phyloP scores from a whole-genome alignment of 2,113 vertebrate genomes.

The Hippolais icterina region DNA sequence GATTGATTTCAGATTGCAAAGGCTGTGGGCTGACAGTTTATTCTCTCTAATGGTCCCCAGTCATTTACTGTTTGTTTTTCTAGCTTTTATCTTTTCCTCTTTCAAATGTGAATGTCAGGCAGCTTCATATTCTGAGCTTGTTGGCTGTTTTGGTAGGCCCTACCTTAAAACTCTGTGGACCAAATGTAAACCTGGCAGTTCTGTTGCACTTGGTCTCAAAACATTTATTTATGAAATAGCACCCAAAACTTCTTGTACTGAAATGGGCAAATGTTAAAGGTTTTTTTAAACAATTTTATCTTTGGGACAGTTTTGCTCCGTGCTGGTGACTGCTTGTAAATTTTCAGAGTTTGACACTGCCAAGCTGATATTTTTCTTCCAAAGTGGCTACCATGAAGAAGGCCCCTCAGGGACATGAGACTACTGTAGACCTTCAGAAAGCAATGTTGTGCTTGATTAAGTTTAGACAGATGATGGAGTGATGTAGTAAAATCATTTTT shows the following conservation, averaged over 20 bases:
- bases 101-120: neutral
- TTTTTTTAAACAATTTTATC: neutral
- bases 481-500: slow-evolving; percentile 69
- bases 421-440: slow-evolving; percentile 47
- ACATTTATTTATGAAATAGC: neutral
- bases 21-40: neutral
- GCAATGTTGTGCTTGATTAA: slow-evolving; percentile 67
- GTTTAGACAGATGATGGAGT: slow-evolving; percentile 67
- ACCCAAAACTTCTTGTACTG: neutral
- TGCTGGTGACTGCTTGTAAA: neutral
- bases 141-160: neutral
- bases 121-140: neutral
- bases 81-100: neutral
- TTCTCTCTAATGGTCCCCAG: neutral
- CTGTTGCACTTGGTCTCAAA: neutral
- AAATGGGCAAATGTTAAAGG: neutral
- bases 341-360: slow-evolving; percentile 17
- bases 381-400: slow-evolving; percentile 45
- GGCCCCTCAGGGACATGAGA: neutral
- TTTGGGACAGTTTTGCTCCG: neutral
- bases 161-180: neutral
- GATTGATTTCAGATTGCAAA: neutral
- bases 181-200: neutral
- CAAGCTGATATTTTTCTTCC: slow-evolving; percentile 38
- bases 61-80: neutral